phyloP scores from a whole-genome alignment of 2,797 vertebrate species.

The Neomorphus geoffroyi region DNA sequence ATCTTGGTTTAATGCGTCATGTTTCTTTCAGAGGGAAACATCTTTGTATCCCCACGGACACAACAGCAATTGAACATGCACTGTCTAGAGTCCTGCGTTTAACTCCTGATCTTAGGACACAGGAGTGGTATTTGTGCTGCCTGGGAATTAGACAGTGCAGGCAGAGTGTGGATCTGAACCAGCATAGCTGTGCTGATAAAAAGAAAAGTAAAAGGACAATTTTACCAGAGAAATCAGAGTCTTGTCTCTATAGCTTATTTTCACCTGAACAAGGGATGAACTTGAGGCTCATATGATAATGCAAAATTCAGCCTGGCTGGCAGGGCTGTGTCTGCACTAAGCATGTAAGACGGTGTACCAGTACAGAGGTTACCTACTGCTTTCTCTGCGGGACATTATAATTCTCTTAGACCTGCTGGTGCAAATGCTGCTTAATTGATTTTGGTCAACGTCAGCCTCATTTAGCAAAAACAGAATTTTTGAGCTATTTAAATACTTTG shows the following conservation, averaged over 20 bases:
- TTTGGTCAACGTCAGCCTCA: background rate
- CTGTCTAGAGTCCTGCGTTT: background rate
- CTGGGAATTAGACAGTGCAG: background rate
- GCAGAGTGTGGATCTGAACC: accelerated
- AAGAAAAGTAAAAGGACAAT: background rate
- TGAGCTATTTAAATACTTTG: background rate
- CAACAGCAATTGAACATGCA: accelerated
- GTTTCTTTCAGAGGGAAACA: background rate
- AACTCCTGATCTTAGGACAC: accelerated
- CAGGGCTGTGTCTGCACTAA: background rate
- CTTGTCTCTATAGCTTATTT: background rate
- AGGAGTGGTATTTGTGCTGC: background rate
- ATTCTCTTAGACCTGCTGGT: background rate
- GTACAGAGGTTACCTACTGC: background rate
- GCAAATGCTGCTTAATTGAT: background rate
- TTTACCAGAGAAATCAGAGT: background rate
- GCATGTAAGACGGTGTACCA: accelerated
- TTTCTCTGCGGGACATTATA: background rate
- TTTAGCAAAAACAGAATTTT: background rate
- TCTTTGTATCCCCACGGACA: background rate
- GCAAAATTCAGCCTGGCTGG: background rate
- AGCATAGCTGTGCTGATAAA: background rate
- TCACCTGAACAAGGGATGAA: background rate
- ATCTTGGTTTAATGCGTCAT: background rate
- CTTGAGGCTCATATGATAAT: background rate